A percentile compares a stretch with the other conserved stretches of the same genome.
phyloP scores from a whole-genome alignment of 2,797 vertebrate genomes.

The Dallia pectoralis region DNA sequence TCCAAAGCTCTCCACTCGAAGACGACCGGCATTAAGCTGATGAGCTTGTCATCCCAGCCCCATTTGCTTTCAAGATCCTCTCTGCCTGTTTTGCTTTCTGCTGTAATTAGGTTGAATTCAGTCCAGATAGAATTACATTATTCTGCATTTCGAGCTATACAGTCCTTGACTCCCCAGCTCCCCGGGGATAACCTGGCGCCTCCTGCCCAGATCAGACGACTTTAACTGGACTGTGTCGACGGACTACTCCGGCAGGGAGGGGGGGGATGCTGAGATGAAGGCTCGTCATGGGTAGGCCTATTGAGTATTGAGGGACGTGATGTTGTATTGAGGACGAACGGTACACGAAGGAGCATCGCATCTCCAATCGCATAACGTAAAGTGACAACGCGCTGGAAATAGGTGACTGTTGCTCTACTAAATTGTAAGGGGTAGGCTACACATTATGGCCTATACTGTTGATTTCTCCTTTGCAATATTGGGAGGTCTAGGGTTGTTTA shows the following conservation, averaged over 20 bases:
- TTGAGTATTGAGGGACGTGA: constrained; percentile 52
- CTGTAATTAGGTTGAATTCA: constrained; percentile 76
- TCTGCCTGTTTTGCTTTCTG: constrained; percentile 76
- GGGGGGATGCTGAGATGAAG: constrained; percentile 51
- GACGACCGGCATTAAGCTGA: constrained; percentile 37
- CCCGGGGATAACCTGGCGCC: constrained; percentile 88
- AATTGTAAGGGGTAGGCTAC: neutral
- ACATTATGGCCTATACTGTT: neutral
- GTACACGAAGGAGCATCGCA: constrained; percentile 1
- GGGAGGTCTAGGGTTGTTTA: neutral
- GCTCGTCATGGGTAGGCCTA: constrained; percentile 23
- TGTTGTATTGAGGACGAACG: constrained; percentile 37
- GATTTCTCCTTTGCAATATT: neutral
- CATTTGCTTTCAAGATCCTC: constrained; percentile 52
- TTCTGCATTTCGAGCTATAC: constrained; percentile 84
- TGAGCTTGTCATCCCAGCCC: constrained; percentile 51
- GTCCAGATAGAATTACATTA: constrained; percentile 84
- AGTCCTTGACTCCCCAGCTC: constrained; percentile 82
- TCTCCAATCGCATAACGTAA: neutral
- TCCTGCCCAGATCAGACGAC: constrained; percentile 85
- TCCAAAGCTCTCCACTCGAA: constrained; percentile 23
- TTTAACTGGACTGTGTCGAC: constrained; percentile 73
- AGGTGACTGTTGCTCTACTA: neutral
- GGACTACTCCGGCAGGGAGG: constrained; percentile 36
- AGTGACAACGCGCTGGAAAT: neutral